Base-by-base conservation (phyloP, 2,797 vertebrate genomes). In the Acanthiza pusilla region DNA sequence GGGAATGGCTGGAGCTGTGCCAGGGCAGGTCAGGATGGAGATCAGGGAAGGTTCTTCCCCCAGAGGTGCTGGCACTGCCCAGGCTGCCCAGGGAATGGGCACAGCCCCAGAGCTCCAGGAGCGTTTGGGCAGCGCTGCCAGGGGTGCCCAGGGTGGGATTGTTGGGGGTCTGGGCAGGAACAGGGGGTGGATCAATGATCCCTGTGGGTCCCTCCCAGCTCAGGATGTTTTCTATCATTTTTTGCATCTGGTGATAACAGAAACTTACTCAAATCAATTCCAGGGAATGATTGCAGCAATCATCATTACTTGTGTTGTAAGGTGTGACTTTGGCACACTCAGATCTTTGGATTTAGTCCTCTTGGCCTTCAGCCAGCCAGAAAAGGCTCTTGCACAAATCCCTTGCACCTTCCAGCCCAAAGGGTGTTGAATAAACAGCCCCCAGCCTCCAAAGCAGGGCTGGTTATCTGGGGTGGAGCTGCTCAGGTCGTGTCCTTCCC, bases 1-100 rank as follows among this genome's bases (percentile, higher is more conserved):
- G 51, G 43, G 36, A n/a, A 8, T 0, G 5, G 47, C 58, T 40
- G 73, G 57, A 26, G 45, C 27, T 43, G 27, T 0, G 45, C 10
- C 45, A 18, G n/a, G 42, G 4, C 2, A 4, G 18, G 8, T 0
- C 0, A 3, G 36, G 18, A 0, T 13, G 63, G 55, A 4, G 3
- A 3, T n/a, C 3, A 45, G 40, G 40, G 17, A 3, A 4, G 54
- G 29, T 0, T 21, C n/a, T 6, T 53, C 5, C 8, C 9, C 11
- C 55, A 34, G 63, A 34, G 34, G 25, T 53, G 47, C 17, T 22
- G 40, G 47, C 72, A 61, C 38, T 45, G 82, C 13, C 21, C 51
- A 16, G 50, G 9, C 53, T 54, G 36, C 18, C 60, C 61, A n/a
- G 47, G 62, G 54, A 60, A 36, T 20, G 54, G 83, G 2, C 47